These are phyloP conservation scores for Drosophila auraria DNA, from an alignment of 1,140 invertebrate species.

Conservation along the genomic window DNA sequence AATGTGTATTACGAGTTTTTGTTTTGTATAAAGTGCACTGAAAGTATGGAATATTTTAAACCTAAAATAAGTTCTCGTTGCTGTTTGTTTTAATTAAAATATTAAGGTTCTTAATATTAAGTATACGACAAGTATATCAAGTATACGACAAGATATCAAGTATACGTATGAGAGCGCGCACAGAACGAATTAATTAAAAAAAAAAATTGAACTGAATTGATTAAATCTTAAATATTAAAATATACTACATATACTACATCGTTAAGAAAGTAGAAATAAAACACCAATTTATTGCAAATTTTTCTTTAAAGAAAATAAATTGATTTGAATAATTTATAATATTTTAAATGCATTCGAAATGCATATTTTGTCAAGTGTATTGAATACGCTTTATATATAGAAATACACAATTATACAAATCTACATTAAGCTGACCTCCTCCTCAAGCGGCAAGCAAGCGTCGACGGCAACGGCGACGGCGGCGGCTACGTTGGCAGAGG, in stretches of 20 bases:
- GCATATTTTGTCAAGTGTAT: not conserved
- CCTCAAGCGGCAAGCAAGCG: conserved; percentile 30
- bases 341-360: not conserved
- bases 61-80: not conserved
- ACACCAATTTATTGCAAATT: too few species aligned
- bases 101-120: not conserved
- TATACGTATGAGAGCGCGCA: too few species aligned
- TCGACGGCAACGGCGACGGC: conserved; percentile 16
- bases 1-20: conserved; percentile 34
- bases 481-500: conserved; percentile 34
- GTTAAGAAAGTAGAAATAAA: too few species aligned
- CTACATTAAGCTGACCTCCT: conserved; percentile 81
- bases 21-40: conserved; percentile 7
- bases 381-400: conserved; percentile 30
- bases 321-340: not conserved
- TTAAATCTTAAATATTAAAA: too few species aligned
- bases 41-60: conserved; percentile 6
- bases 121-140: not conserved
- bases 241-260: too few species aligned
- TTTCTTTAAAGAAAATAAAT: too few species aligned
- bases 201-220: too few species aligned
- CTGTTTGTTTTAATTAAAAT: not conserved
- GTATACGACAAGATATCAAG: not conserved
- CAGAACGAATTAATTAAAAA: too few species aligned
- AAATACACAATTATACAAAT: conserved; percentile 64